phyloP scores from a whole-genome alignment of 2,888 invertebrate genomes.

The Agonopterix subpropinquella region DNA sequence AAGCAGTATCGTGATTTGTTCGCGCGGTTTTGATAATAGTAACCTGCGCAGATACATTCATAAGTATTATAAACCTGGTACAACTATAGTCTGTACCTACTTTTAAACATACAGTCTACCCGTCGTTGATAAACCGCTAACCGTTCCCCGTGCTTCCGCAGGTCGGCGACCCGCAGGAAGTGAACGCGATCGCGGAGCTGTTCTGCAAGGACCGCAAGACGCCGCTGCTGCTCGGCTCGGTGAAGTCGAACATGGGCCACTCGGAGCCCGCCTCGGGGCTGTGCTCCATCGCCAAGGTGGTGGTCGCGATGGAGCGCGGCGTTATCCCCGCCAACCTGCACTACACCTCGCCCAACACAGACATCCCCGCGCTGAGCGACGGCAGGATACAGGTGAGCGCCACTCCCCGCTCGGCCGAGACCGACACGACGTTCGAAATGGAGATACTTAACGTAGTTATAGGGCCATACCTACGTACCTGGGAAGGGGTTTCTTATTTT shows the following conservation, averaged over 20 bases:
- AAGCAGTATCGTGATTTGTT: no score
- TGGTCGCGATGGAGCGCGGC: slow-evolving; percentile 95
- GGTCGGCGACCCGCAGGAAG: slow-evolving; percentile 98
- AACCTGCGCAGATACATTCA: no score
- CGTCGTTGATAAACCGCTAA: neutral
- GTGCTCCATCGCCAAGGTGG: slow-evolving; percentile 90
- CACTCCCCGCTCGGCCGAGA: no score
- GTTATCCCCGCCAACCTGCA: slow-evolving; percentile 95
- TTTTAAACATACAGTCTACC: neutral
- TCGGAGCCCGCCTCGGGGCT: slow-evolving; percentile 95
- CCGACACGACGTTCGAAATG: no score
- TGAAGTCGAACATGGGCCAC: slow-evolving; percentile 99
- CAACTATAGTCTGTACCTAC: no score
- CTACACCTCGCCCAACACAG: slow-evolving; percentile 88
- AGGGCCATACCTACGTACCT: no score
- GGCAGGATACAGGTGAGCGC: slow-evolving; percentile 85
- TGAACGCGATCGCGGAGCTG: slow-evolving; percentile 93
- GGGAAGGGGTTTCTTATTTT: no score
- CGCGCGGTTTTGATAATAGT: no score
- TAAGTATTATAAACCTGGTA: no score
- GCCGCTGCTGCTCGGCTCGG: slow-evolving; percentile 94
- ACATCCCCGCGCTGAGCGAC: slow-evolving; percentile 93
- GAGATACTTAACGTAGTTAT: no score
- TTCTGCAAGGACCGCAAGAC: slow-evolving; percentile 88
- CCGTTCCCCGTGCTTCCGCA: slow-evolving; percentile 21